These are phyloP conservation scores for Drosophila birchii DNA, from an alignment of 2,888 invertebrate species.

Conservation along the genomic window DNA sequence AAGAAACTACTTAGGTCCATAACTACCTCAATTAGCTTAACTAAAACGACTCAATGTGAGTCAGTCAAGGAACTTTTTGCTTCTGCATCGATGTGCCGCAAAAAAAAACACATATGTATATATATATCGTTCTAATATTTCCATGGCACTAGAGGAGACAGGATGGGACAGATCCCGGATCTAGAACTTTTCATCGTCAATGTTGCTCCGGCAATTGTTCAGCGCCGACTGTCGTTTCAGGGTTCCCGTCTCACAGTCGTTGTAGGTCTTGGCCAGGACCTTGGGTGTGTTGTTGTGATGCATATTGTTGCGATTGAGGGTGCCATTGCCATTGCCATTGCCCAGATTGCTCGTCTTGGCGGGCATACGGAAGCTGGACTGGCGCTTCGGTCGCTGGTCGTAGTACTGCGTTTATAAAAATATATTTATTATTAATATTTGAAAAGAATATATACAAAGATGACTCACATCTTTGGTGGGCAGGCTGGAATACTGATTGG, in stretches of 20 bases:
- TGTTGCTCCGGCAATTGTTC: slow-evolving; percentile 86
- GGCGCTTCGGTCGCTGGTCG: slow-evolving; percentile 87
- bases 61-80: slow-evolving; percentile 72
- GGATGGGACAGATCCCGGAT: slow-evolving; percentile 1
- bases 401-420: slow-evolving; percentile 79
- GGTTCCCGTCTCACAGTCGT: slow-evolving; percentile 92
- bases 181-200: slow-evolving; percentile 85
- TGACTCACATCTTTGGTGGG: slow-evolving; percentile 90
- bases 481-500: slow-evolving; percentile 93
- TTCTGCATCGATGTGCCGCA: slow-evolving; percentile 50
- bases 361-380: slow-evolving; percentile 88
- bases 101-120: slow-evolving; percentile 52
- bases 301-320: slow-evolving; percentile 87
- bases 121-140: slow-evolving; percentile 55
- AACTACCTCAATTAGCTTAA: slow-evolving; percentile 43
- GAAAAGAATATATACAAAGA: rapidly evolving
- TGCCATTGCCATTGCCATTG: slow-evolving; percentile 83
- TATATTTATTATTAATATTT: neutral
- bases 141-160: slow-evolving; percentile 60
- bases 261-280: slow-evolving; percentile 89
- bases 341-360: slow-evolving; percentile 77
- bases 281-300: slow-evolving; percentile 88
- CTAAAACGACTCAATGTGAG: slow-evolving; percentile 76
- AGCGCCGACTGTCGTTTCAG: slow-evolving; percentile 90
- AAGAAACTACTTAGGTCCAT: slow-evolving; percentile 38